These are phyloP conservation scores for Drosophila jambulina DNA, from an alignment of 1,140 invertebrate genomes.

Conservation along the genomic window DNA sequence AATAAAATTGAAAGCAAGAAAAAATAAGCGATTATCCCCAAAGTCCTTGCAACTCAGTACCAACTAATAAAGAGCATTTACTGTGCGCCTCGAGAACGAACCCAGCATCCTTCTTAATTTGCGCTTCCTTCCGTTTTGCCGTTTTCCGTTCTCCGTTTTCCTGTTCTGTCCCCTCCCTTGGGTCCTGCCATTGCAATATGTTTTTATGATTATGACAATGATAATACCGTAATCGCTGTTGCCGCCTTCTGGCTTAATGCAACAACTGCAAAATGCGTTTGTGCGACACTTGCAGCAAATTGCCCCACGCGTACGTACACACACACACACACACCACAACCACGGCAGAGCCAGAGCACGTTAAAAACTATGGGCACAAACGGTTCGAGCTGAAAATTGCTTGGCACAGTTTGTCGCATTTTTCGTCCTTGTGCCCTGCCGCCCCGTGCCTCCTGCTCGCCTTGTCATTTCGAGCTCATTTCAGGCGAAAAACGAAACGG, in stretches of 20 bases:
- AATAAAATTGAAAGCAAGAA: rapidly evolving
- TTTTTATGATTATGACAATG: conserved; percentile 80
- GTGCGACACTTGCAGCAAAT: conserved; percentile 75
- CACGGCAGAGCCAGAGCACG: conserved; percentile 6
- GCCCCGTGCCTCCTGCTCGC: conserved; percentile 29
- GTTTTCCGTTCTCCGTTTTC: neutral
- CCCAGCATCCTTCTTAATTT: conserved; percentile 31
- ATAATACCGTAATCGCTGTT: conserved; percentile 64
- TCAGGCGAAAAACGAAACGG: conserved; percentile 72
- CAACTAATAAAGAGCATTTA: conserved; percentile 14
- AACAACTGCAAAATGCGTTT: conserved; percentile 78
- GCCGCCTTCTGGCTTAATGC: conserved; percentile 63
- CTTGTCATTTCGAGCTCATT: conserved; percentile 70
- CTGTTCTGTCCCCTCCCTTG: conserved; percentile 1
- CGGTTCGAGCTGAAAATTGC: conserved; percentile 80
- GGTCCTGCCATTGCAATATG: conserved; percentile 28
- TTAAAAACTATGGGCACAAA: conserved; percentile 54
- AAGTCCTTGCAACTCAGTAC: neutral
- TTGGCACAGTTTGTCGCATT: conserved; percentile 79
- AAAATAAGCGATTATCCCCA: neutral
- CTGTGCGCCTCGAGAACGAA: neutral
- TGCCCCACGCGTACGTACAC: conserved; percentile 28
- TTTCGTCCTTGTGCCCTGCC: conserved; percentile 27
- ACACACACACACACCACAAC: neutral
- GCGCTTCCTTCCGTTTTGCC: conserved; percentile 16